phyloP scores from a whole-genome alignment of 2,113 vertebrate genomes.

The Dromiciops gliroides region DNA sequence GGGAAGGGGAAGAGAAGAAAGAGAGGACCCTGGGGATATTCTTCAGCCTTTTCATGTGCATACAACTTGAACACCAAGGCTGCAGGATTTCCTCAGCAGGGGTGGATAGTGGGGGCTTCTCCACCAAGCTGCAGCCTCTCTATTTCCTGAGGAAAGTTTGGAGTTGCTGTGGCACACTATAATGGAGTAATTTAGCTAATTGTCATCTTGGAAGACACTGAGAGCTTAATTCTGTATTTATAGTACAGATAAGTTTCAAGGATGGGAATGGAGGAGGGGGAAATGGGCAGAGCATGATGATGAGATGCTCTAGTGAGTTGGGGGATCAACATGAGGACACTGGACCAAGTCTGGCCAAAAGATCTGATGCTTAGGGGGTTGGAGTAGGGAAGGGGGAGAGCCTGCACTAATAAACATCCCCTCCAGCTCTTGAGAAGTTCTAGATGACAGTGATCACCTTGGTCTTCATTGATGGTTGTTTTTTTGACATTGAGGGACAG shows the following conservation, averaged over 20 bases:
- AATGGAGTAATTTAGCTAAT: background rate
- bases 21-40: background rate
- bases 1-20: background rate
- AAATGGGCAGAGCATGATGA: background rate
- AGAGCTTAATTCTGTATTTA: background rate
- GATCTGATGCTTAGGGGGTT: background rate
- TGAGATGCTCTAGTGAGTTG: background rate
- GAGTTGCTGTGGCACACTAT: background rate
- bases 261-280: background rate
- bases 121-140: background rate
- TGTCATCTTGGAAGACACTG: slow-evolving; percentile 2
- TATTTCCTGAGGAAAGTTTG: background rate
- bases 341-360: background rate
- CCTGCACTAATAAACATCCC: background rate
- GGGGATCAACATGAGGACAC: background rate
- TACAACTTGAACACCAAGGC: background rate
- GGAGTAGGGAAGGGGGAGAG: background rate
- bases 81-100: background rate
- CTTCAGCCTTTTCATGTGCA: background rate
- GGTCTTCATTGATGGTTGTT: background rate
- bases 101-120: background rate
- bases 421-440: background rate
- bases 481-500: background rate
- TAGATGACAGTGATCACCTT: background rate
- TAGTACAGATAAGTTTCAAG: background rate